Evolutionary conservation across 2,888 invertebrate genomes (phyloP).

Genomic region (Chaitophorus viminalis): DNA sequence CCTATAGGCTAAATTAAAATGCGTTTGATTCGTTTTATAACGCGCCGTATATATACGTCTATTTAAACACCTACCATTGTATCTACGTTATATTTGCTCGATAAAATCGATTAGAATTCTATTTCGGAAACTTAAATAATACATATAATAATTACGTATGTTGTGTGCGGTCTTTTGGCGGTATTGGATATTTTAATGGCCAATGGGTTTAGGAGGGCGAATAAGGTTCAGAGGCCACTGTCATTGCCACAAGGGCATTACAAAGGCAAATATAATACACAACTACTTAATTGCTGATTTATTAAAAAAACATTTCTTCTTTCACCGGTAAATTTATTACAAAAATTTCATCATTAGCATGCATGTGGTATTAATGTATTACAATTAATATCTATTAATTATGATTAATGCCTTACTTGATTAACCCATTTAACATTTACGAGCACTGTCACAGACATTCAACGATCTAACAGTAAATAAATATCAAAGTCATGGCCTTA

Average conservation of each 20-base stretch:
- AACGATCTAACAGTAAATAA: background rate
- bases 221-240: slow-evolving; percentile 55
- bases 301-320: slow-evolving; percentile 6
- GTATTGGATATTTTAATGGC: slow-evolving; percentile 38
- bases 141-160: background rate
- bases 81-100: background rate
- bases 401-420: background rate
- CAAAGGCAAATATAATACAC: slow-evolving; percentile 53
- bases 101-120: slow-evolving; percentile 15
- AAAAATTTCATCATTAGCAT: background rate
- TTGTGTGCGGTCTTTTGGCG: background rate
- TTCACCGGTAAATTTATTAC: background rate
- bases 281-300: background rate
- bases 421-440: background rate
- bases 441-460: background rate
- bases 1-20: background rate
- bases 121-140: slow-evolving; percentile 13
- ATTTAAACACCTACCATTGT: background rate
- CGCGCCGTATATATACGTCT: too few relatives aligned
- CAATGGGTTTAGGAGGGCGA: slow-evolving; percentile 29
- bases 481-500: slow-evolving; percentile 30
- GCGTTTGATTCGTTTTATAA: background rate
- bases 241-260: slow-evolving; percentile 58
- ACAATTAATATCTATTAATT: background rate
- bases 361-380: background rate